Evolutionary conservation across 2,888 invertebrate genomes (phyloP).

Genomic region (Polydrusus cervinus): DNA sequence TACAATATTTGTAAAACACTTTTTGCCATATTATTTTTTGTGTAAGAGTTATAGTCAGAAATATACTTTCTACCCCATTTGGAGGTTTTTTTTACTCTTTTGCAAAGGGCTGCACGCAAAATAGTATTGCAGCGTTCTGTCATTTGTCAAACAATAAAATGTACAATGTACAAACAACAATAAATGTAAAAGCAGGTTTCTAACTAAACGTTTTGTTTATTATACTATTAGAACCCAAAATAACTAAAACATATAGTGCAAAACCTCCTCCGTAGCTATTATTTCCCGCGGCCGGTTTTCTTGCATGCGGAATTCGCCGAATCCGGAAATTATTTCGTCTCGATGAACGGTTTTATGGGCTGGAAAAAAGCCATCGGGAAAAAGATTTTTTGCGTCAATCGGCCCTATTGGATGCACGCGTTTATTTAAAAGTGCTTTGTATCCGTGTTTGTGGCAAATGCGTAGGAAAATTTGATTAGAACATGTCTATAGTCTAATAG

Average conservation of each 20-base stretch:
- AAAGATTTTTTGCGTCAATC: constrained; percentile 47
- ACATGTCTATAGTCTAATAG: constrained; percentile 22
- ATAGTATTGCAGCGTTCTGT: too few relatives aligned
- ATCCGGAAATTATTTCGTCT: constrained; percentile 53
- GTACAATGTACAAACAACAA: too few relatives aligned
- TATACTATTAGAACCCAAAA: too few relatives aligned
- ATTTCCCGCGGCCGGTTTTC: constrained; percentile 43
- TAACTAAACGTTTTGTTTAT: too few relatives aligned
- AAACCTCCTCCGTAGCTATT: constrained; percentile 34
- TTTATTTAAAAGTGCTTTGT: constrained; percentile 36
- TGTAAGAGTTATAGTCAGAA: too few relatives aligned
- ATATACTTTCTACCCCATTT: too few relatives aligned
- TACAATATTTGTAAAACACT: too few relatives aligned
- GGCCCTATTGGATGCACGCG: constrained; percentile 38
- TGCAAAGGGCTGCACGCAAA: too few relatives aligned
- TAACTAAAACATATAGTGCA: constrained; percentile 22
- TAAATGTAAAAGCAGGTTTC: too few relatives aligned
- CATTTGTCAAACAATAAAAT: too few relatives aligned
- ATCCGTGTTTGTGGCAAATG: constrained; percentile 31
- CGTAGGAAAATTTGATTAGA: constrained; percentile 45
- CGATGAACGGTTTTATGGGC: constrained; percentile 49
- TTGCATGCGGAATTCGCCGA: constrained; percentile 47
- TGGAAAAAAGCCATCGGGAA: constrained; percentile 50
- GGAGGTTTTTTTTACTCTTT: too few relatives aligned
- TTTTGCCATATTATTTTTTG: too few relatives aligned